Conservation (phyloP, 2,113 vertebrate species). For the Platanista minor region DNA sequence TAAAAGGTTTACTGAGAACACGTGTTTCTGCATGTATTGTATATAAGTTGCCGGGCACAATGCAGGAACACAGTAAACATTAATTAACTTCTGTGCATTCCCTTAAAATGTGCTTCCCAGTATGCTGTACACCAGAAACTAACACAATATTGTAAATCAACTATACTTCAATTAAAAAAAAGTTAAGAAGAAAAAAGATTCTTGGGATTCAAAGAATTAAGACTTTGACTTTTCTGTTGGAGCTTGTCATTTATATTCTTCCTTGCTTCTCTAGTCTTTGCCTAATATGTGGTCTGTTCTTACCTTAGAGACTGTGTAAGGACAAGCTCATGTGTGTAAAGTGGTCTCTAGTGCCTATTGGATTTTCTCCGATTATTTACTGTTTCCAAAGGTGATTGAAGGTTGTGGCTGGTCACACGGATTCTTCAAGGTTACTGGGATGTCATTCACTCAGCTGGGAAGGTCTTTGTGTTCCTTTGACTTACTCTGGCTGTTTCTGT, state of each 20-base stretch:
- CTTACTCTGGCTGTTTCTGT: neutral
- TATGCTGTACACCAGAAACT: neutral
- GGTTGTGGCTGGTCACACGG: neutral
- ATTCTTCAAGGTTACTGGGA: slow-evolving; percentile 42
- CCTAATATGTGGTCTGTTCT: neutral
- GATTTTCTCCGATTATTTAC: neutral
- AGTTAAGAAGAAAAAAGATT: neutral
- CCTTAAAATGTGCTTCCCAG: neutral
- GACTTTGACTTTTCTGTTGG: neutral
- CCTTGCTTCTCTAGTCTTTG: neutral
- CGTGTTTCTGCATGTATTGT: neutral
- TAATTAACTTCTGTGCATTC: neutral
- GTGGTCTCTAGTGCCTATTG: neutral
- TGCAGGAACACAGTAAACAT: neutral
- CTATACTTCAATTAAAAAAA: neutral
- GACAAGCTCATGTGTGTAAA: slow-evolving; percentile 5
- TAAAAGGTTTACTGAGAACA: neutral
- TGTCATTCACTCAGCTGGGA: neutral
- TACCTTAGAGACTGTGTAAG: neutral
- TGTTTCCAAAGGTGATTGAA: slow-evolving; percentile 34
- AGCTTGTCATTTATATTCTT: neutral
- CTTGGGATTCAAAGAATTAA: neutral
- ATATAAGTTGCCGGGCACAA: neutral
- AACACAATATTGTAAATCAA: neutral
- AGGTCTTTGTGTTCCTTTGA: slow-evolving; percentile 15